Percentiles rank a stretch among this genome's conserved stretches.
Evolutionary conservation across 2,888 invertebrate species (phyloP).

Genomic region (Pachliopta kotzebuea): DNA sequence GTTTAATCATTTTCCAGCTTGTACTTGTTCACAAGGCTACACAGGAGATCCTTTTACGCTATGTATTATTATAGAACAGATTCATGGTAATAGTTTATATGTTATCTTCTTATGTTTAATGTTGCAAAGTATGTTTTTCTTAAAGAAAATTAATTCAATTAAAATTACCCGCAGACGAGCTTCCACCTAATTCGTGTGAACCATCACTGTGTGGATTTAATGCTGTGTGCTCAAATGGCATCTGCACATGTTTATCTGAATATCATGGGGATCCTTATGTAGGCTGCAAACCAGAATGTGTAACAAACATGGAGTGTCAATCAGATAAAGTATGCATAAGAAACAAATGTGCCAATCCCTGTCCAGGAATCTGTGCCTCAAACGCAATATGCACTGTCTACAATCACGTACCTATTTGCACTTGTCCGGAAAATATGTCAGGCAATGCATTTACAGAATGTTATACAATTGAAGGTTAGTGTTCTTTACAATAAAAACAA

Average conservation of each 20-base stretch:
- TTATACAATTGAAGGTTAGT: slow-evolving; percentile 76
- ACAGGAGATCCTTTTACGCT: slow-evolving; percentile 89
- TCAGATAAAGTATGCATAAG: slow-evolving; percentile 85
- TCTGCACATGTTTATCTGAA: slow-evolving; percentile 86
- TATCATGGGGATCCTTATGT: slow-evolving; percentile 87
- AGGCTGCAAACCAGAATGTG: slow-evolving; percentile 89
- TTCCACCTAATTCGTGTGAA: slow-evolving; percentile 82
- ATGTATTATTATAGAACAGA: slow-evolving; percentile 77
- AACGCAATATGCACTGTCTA: slow-evolving; percentile 81
- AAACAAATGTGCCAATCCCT: slow-evolving; percentile 88
- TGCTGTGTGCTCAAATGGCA: slow-evolving; percentile 82
- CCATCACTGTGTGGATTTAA: slow-evolving; percentile 87
- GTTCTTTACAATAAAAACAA: no score
- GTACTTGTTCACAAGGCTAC: slow-evolving; percentile 84
- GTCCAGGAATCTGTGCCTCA: slow-evolving; percentile 85
- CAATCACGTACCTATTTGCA: slow-evolving; percentile 85
- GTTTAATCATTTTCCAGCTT: slow-evolving; percentile 85
- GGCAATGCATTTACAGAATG: slow-evolving; percentile 87
- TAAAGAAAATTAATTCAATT: not conserved
- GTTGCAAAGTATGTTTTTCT: not conserved
- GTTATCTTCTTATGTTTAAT: slow-evolving; percentile 1
- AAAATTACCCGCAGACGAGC: slow-evolving; percentile 55
- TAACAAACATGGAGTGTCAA: slow-evolving; percentile 86
- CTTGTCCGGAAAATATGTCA: slow-evolving; percentile 82
- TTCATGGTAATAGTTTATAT: slow-evolving; percentile 50